Percentiles rank a stretch among this genome's conserved stretches.
phyloP scores from a whole-genome alignment of 2,888 invertebrate species.

The Cryptus viduatorius region DNA sequence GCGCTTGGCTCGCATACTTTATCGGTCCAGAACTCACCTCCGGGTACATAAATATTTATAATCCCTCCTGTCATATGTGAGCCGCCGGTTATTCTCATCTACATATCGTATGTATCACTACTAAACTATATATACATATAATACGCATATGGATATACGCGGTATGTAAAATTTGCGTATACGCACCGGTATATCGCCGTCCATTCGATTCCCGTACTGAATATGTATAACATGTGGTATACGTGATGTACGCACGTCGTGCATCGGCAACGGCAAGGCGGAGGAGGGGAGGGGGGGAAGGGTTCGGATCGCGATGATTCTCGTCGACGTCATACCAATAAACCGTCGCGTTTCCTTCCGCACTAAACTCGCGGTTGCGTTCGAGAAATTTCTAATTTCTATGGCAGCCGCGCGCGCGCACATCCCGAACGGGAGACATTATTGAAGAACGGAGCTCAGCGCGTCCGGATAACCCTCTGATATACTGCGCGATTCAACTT shows the following conservation, averaged over 20 bases:
- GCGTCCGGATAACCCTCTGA: constrained; percentile 33
- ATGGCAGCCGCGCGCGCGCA: not conserved
- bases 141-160: not conserved
- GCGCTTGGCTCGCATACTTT: constrained; percentile 49
- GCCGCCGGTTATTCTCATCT: constrained; percentile 53
- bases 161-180: constrained; percentile 14
- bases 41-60: constrained; percentile 60
- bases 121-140: constrained; percentile 8
- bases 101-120: constrained; percentile 36
- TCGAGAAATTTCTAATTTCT: constrained; percentile 15
- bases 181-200: not conserved
- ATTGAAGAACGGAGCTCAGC: constrained; percentile 18
- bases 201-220: constrained; percentile 18
- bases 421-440: constrained; percentile 10
- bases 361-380: not conserved
- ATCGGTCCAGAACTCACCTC: constrained; percentile 49
- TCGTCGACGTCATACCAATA: constrained; percentile 8
- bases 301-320: not conserved
- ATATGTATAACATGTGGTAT: constrained; percentile 21
- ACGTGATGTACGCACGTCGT: constrained; percentile 23
- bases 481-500: constrained; percentile 57
- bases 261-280: constrained; percentile 8
- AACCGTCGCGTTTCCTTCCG: constrained; percentile 11
- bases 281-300: not conserved
- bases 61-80: constrained; percentile 45